These are phyloP conservation scores for Melinopterus prodromus DNA, from an alignment of 2,888 invertebrate species.

Conservation along the genomic window DNA sequence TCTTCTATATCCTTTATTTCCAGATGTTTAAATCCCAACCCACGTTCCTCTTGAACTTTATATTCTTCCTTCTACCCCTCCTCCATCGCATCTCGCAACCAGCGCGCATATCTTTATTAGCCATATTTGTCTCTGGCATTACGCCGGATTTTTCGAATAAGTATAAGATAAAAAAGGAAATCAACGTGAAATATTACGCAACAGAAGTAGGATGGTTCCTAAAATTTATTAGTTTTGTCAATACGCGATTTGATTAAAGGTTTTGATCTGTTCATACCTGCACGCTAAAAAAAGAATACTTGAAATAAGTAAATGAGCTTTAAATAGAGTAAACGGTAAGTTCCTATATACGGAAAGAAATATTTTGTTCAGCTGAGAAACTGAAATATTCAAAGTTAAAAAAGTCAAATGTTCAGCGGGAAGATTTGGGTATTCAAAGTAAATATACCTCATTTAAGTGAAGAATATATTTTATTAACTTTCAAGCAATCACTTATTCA, in stretches of 20 bases:
- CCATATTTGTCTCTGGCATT: constrained; percentile 4
- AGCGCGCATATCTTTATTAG: neutral
- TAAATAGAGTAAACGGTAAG: too few species aligned
- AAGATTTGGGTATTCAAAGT: too few species aligned
- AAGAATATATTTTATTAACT: too few species aligned
- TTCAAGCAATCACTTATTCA: too few species aligned
- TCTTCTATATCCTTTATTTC: constrained; percentile 4
- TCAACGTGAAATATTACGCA: neutral
- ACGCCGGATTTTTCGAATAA: neutral
- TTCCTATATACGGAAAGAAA: too few species aligned
- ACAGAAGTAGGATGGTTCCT: neutral
- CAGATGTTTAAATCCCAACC: neutral
- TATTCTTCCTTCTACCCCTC: neutral
- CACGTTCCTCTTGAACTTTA: neutral
- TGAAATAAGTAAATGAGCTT: too few species aligned
- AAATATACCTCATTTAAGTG: too few species aligned
- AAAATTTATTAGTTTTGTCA: neutral
- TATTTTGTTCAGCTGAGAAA: too few species aligned
- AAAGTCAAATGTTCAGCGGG: too few species aligned
- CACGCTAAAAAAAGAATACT: too few species aligned
- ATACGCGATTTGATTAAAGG: neutral
- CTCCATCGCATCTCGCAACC: neutral
- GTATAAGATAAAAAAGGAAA: neutral
- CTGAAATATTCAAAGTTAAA: too few species aligned
- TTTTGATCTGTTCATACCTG: too few species aligned